Conservation (phyloP, 2,113 vertebrate species). For the Cebidichthys violaceus region DNA sequence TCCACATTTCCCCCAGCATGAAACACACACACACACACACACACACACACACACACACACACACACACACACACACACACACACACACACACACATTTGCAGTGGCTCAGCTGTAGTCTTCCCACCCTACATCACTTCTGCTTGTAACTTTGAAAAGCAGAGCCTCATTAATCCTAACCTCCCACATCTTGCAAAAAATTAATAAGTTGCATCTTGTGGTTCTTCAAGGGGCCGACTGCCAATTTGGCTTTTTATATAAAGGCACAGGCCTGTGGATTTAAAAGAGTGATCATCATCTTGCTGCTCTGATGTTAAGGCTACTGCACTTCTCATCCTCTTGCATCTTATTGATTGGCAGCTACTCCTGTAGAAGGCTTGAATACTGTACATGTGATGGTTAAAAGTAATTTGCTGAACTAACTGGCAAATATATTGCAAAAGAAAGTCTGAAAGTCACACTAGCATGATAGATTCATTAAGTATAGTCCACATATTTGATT, state of each 20-base stretch:
- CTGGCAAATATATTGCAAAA: background rate
- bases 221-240: slow-evolving; percentile 7
- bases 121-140: slow-evolving; percentile 48
- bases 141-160: slow-evolving; percentile 60
- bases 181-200: slow-evolving; percentile 36
- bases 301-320: slow-evolving; percentile 14
- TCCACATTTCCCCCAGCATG: slow-evolving; percentile 77
- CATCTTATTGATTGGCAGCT: background rate
- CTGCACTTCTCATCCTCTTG: slow-evolving; percentile 3
- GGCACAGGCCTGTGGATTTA: background rate
- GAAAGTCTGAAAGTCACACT: slow-evolving; percentile 2
- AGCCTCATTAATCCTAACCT: slow-evolving; percentile 41
- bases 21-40: slow-evolving; percentile 54
- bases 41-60: slow-evolving; percentile 44
- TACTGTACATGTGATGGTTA: background rate
- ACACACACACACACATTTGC: slow-evolving; percentile 34
- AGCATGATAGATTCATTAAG: background rate
- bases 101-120: slow-evolving; percentile 64
- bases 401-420: background rate
- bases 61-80: slow-evolving; percentile 56
- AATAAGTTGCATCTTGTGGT: slow-evolving; percentile 19
- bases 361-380: background rate
- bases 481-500: background rate
- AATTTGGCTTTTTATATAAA: background rate
- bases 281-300: slow-evolving; percentile 16